Evolutionary conservation across 1,140 invertebrate genomes (phyloP).

Genomic region (Physella acuta): DNA sequence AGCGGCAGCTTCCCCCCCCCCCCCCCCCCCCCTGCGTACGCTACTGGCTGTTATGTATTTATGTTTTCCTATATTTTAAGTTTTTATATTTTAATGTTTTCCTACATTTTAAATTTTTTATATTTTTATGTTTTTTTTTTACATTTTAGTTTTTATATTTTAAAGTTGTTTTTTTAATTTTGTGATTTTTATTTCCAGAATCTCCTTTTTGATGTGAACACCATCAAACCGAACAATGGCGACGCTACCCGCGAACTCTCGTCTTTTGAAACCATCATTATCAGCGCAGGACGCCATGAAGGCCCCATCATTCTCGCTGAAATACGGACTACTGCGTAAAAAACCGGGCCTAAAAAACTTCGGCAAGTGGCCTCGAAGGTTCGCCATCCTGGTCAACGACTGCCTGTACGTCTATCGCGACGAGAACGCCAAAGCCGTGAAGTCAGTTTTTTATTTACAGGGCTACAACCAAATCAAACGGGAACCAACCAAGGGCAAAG

Average conservation of each 20-base stretch:
- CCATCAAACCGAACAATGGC: too few relatives aligned
- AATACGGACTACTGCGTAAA: constrained; percentile 2
- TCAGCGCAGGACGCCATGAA: not conserved
- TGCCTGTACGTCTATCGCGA: not conserved
- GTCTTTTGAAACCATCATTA: not conserved
- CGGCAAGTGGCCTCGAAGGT: constrained; percentile 1
- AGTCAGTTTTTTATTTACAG: not conserved
- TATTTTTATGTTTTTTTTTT: too few relatives aligned
- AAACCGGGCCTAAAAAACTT: not conserved
- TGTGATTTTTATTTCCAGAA: too few relatives aligned
- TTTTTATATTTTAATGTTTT: too few relatives aligned
- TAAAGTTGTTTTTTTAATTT: too few relatives aligned
- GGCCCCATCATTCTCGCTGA: not conserved
- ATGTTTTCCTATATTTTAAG: too few relatives aligned
- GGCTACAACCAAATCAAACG: constrained; percentile 5
- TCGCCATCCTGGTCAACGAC: not conserved
- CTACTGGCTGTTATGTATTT: too few relatives aligned
- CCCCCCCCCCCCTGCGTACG: too few relatives aligned
- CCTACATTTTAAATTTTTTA: too few relatives aligned
- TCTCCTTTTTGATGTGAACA: too few relatives aligned
- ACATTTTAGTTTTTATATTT: too few relatives aligned
- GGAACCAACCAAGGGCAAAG: constrained; percentile 9
- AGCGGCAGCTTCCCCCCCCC: too few relatives aligned
- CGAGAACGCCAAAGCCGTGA: not conserved
- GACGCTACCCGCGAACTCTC: not conserved